Conservation (phyloP, 2,113 vertebrate genomes). For the Hippopotamus amphibius region DNA sequence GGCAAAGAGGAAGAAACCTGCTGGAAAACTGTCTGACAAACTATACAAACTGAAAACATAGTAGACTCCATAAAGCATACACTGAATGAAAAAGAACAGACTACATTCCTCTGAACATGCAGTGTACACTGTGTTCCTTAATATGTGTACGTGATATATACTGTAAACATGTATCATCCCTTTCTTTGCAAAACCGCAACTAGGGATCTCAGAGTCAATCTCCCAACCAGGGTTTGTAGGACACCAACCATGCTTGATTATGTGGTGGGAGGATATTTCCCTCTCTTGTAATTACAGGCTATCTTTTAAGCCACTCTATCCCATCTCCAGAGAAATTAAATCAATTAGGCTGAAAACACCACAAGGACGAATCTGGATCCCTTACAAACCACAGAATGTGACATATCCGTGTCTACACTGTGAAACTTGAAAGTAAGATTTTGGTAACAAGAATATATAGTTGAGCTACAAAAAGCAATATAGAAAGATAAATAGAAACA, state of each 20-base stretch:
- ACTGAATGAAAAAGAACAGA: not conserved
- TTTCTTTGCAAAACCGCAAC: not conserved
- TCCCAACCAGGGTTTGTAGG: not conserved
- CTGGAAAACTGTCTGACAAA: not conserved
- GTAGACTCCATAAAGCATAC: not conserved
- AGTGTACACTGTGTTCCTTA: not conserved
- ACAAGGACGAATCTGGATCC: not conserved
- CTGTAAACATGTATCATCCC: not conserved
- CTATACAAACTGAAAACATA: not conserved
- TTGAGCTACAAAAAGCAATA: not conserved
- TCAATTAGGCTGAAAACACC: not conserved
- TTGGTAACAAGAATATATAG: not conserved
- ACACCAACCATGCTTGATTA: not conserved
- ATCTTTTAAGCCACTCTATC: not conserved
- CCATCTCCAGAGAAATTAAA: not conserved
- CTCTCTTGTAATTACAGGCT: not conserved
- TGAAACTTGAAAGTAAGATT: not conserved
- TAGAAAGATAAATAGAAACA: not conserved
- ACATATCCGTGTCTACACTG: not conserved
- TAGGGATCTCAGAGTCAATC: not conserved
- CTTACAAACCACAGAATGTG: not conserved
- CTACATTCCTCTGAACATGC: not conserved
- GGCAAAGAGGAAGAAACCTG: not conserved
- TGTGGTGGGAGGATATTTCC: not conserved
- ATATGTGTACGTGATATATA: not conserved